These are phyloP conservation scores for Lasiommata megera DNA, from an alignment of 2,888 invertebrate species.

Conservation along the genomic window DNA sequence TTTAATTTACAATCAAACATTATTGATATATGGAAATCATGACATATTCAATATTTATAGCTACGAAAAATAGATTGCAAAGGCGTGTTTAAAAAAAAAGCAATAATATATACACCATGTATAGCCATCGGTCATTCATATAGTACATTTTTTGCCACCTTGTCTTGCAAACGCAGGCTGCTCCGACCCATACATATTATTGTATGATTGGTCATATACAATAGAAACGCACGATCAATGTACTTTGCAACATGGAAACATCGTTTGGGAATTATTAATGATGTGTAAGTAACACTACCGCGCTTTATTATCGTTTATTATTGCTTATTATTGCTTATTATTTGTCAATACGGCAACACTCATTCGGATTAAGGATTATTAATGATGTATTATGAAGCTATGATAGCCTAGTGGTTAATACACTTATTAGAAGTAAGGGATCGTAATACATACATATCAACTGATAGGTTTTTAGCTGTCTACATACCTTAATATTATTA, in stretches of 20 bases:
- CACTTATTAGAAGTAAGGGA: too few relatives aligned
- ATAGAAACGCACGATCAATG: constrained; percentile 55
- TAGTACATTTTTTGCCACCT: constrained; percentile 63
- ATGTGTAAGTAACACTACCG: constrained; percentile 28
- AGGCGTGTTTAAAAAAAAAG: background rate
- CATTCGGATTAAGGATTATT: too few relatives aligned
- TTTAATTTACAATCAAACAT: too few relatives aligned
- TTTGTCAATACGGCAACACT: too few relatives aligned
- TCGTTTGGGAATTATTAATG: constrained; percentile 45
- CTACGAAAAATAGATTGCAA: background rate
- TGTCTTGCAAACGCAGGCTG: constrained; percentile 51
- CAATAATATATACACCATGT: constrained; percentile 41
- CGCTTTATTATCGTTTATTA: constrained; percentile 11
- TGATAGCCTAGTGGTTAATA: too few relatives aligned
- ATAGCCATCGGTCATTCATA: constrained; percentile 62
- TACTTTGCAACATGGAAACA: constrained; percentile 28
- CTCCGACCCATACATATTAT: constrained; percentile 41
- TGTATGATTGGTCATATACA: constrained; percentile 50
- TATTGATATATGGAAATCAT: too few relatives aligned
- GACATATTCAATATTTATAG: too few relatives aligned
- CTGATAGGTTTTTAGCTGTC: too few relatives aligned
- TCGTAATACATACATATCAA: too few relatives aligned
- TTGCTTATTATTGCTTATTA: background rate
- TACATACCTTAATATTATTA: too few relatives aligned
- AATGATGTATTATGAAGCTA: too few relatives aligned